Base-by-base conservation (phyloP, 2,888 invertebrate species). In the Drosophila diplacantha region DNA sequence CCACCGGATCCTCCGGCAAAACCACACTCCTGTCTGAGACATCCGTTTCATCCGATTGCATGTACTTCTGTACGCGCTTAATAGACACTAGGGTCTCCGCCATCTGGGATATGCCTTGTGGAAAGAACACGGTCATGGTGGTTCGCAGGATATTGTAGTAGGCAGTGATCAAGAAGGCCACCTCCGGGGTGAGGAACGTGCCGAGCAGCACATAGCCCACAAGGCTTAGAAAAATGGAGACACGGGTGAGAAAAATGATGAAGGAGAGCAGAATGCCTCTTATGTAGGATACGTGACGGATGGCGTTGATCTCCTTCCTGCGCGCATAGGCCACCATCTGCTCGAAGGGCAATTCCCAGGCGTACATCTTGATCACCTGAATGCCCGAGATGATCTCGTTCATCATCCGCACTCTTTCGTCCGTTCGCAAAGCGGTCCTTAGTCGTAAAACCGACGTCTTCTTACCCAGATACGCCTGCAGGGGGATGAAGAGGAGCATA, bases 351-450 rank as follows among this genome's bases (percentile, higher is more conserved):
- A 92, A 91, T 85, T 98, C 98, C 95, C 97, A 98, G 0, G 96
- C 95, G 85, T 97, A 98, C 96, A 98, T 97, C 89, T 98, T 98
- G 71, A 98, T 95, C 0, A 97, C 96, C 88, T 96, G 92, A 85
- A 96, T 95, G 3, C 96, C 97, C 77, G 92, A 92, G 32, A 97
- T 92, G 26, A 95, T 93, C 89, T 98, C 98, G 84, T 95, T 96
- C 93, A 97, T 97, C 50, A 97, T 90, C 5, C 96, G 91, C 7
- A 98, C 95, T 54, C 98, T 91, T 85, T 96, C 95, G 88, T 98
- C 98, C 0, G 97, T 97, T 60, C 95, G 91, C 24, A 93, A 88
- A 0, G 97, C 97, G 0, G 96, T 96, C 81, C 93, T 92, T 72
- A 95, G 86, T 34, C 95, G 91, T 18, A 93, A 88, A 22, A 92